Evolutionary conservation across 2,113 vertebrate species (phyloP), one percentile per base, ranked within the genome.

Genomic region (Ctenomys sociabilis): DNA sequence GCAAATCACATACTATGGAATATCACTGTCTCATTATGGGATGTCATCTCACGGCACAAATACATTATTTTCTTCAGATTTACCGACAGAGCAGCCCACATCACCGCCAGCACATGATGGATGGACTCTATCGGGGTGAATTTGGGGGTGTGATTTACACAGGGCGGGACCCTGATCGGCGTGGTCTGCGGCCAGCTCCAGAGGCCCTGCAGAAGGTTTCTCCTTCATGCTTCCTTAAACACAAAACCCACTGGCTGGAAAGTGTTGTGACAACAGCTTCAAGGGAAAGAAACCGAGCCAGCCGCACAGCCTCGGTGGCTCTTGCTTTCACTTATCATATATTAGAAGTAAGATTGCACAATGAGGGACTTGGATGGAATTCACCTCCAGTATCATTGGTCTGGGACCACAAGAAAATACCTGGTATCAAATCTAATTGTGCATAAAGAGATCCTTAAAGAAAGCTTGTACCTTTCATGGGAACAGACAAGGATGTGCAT

Each of bases 1-100:
- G 97, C 92, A 98, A 97, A 97, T 97, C 96, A 91, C 85, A 54
- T 88, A 95, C 91, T 97, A 43, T 83, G 72, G 97, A 98, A 95
- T 98, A 98, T 95, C 97, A 94, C 96, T 96, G 91, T 98, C 98
- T 97, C 95, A 97, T 98, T 98, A 98, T 83, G 95, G 92, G 90
- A 97, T 98, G 98, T 97, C 97, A 98, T 96, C 95, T 95, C 72
- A 72, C 45, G 80, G 93, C 95, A 96, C 96, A 98, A 97, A 98
- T 97, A 96, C 93, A 97, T 98, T 98, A 96, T 98, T 98, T 97
- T 97, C 95, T 83, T 96, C 84, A 97, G 97, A 97, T 98, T 98
- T 98, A 98, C 94, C 84, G 96, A 92, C 54, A 94, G 68, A 0
- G 0, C 63, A 30, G 92, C 92, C 92, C 75, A 73, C 37, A 85